phyloP scores from a whole-genome alignment of 2,888 invertebrate species.

The Augochlorella aurata region DNA sequence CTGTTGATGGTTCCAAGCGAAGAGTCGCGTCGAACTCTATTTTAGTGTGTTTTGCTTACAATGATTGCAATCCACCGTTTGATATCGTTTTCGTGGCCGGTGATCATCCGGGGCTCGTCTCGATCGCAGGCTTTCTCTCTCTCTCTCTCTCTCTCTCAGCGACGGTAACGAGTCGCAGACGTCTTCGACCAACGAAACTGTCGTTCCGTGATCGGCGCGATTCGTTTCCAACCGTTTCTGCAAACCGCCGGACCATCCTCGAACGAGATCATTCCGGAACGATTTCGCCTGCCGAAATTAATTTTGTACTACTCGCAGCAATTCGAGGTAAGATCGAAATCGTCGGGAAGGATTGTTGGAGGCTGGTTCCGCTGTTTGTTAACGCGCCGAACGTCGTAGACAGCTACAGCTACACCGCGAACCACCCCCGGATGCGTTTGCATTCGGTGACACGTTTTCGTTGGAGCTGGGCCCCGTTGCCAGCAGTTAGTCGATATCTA shows the following conservation, averaged over 20 bases:
- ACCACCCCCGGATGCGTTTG: not conserved
- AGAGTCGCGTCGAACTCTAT: not conserved
- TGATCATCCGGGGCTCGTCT: not conserved
- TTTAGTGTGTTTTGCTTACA: constrained; percentile 3
- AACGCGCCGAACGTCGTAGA: not conserved
- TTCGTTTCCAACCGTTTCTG: not conserved
- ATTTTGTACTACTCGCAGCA: constrained; percentile 1
- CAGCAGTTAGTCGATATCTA: constrained; percentile 32
- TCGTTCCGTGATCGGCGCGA: not conserved
- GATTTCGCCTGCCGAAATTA: not conserved
- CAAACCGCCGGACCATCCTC: not conserved
- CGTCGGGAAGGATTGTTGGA: not conserved
- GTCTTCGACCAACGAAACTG: not conserved
- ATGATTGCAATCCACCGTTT: not conserved
- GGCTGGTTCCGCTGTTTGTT: not conserved
- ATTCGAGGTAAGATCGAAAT: not conserved
- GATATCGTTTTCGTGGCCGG: too few relatives aligned
- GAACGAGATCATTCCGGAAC: not conserved
- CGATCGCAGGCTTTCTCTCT: not conserved
- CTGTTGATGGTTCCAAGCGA: not conserved
- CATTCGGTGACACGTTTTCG: not conserved
- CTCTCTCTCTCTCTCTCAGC: not conserved
- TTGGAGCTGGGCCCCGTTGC: constrained; percentile 5
- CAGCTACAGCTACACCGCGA: not conserved
- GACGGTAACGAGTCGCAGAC: constrained; percentile 6